Evolutionary conservation across 2,888 invertebrate genomes (phyloP).

Genomic region (Ditylenchus weischeri): DNA sequence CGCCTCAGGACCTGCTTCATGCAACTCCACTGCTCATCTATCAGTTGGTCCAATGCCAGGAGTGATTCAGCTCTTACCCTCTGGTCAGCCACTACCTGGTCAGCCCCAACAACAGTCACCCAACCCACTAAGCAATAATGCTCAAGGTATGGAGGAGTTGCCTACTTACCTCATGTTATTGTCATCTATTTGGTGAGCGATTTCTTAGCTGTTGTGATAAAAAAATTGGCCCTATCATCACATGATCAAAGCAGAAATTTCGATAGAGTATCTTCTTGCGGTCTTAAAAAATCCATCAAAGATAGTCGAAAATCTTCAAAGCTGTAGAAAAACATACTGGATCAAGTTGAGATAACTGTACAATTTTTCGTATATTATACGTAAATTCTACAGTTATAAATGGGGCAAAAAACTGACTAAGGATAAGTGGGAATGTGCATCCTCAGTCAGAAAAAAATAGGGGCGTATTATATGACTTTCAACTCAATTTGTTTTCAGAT

Average conservation of each 20-base stretch:
- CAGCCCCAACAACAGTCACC: conserved; percentile 14
- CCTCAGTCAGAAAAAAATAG: too few species aligned
- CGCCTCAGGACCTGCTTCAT: conserved; percentile 17
- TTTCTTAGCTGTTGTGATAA: conserved; percentile 5
- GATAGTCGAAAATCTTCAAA: too few species aligned
- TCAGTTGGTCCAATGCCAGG: conserved; percentile 3
- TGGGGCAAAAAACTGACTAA: too few species aligned
- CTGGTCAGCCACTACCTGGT: conserved; percentile 4
- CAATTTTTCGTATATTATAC: too few species aligned
- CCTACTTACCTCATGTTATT: conserved; percentile 74
- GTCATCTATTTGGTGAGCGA: conserved; percentile 80
- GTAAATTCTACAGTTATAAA: too few species aligned
- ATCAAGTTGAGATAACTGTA: too few species aligned
- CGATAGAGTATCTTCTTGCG: too few species aligned
- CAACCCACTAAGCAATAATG: not conserved
- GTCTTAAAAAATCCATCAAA: too few species aligned
- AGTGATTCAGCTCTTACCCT: conserved; percentile 8
- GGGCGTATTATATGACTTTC: too few species aligned
- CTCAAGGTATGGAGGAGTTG: conserved; percentile 13
- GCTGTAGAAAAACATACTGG: too few species aligned
- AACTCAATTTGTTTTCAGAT: conserved; percentile 27
- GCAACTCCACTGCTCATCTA: conserved; percentile 6
- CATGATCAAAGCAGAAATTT: conserved; percentile 6
- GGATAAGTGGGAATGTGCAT: too few species aligned
- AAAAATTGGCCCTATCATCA: not conserved